Evolutionary conservation across 2,888 invertebrate genomes (phyloP).

Genomic region (Orthonevra nobilis): DNA sequence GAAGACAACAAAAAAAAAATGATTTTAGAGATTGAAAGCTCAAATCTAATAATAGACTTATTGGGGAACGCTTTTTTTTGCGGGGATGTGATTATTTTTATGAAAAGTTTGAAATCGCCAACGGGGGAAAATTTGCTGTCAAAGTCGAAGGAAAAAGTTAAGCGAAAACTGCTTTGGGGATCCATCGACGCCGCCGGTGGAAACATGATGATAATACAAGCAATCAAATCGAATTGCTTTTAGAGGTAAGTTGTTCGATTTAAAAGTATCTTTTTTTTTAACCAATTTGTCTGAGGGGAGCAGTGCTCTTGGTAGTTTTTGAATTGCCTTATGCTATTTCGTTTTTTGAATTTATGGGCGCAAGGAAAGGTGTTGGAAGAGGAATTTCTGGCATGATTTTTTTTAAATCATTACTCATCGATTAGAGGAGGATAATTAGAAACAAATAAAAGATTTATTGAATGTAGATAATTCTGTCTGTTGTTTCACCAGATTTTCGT

Average conservation of each 20-base stretch:
- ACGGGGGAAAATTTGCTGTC: conserved; percentile 8
- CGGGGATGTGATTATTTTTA: conserved; percentile 1
- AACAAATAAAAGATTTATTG: no score
- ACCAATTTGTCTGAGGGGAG: conserved; percentile 24
- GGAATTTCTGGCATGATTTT: no score
- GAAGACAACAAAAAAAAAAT: conserved; percentile 20
- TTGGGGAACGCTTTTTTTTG: conserved; percentile 15
- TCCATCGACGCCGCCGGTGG: conserved; percentile 1
- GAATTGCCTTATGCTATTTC: conserved; percentile 12
- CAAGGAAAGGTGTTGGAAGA: no score
- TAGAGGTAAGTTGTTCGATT: conserved; percentile 15
- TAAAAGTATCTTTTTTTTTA: conserved; percentile 34
- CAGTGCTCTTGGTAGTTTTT: conserved; percentile 6
- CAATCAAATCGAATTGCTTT: conserved; percentile 52
- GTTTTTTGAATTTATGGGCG: background rate
- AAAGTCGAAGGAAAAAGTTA: conserved; percentile 37
- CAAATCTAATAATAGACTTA: conserved; percentile 59
- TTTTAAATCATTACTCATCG: no score
- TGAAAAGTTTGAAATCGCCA: conserved; percentile 25
- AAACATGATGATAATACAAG: conserved; percentile 41
- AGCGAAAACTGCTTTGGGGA: conserved; percentile 16
- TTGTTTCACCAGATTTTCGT: no score
- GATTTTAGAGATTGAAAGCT: conserved; percentile 54
- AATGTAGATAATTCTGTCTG: no score
- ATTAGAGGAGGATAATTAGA: no score